Base-by-base conservation (phyloP, 1,140 invertebrate species). In the Eueides isabella region DNA sequence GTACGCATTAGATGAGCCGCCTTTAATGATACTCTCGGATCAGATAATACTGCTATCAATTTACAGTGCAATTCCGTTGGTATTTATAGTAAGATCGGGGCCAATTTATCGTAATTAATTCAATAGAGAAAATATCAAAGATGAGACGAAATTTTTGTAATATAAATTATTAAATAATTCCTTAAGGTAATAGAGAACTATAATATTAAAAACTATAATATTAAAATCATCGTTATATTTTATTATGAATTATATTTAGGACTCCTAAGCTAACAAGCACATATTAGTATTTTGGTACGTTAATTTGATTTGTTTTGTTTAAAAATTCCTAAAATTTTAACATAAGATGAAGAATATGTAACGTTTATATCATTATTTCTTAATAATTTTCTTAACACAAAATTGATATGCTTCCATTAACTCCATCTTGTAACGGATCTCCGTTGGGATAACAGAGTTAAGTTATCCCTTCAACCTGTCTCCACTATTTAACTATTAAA, bases 401-500 rank as follows among this genome's bases (percentile, higher is more conserved):
- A 41, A 28, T 30, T n/a, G 28, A 38, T 62, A 44, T 73, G 68
- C 66, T 75, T 66, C 48, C 63, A 70, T 69, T 70, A 70, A 67
- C 65, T 74, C 29, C 38, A 62, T 38, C 31, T 44, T 61, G 64
- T 71, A 38, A 71, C 67, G 77, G 74, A 33, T 63, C 31, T 68
- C 64, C 74, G 29, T 71, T 29, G 61, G 63, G 64, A 44, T 69
- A 80, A 76, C 73, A 71, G 76, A 83, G 75, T 80, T 80, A 76
- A 68, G 69, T 66, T 72, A 79, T 78, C 79, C 79, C 76, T 80
- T 67, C 71, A 77, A 77, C 65, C 67, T 80, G 76, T 81, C 76
- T 86, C 80, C 74, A 80, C 85, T 91, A 85, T 91, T 91, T 91
- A 91, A 89, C 81, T 91, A 89, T 89, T 89, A 89, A 91, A 86